Conservation (phyloP, 2,888 invertebrate species). For the Ecdyonurus torrentis region DNA sequence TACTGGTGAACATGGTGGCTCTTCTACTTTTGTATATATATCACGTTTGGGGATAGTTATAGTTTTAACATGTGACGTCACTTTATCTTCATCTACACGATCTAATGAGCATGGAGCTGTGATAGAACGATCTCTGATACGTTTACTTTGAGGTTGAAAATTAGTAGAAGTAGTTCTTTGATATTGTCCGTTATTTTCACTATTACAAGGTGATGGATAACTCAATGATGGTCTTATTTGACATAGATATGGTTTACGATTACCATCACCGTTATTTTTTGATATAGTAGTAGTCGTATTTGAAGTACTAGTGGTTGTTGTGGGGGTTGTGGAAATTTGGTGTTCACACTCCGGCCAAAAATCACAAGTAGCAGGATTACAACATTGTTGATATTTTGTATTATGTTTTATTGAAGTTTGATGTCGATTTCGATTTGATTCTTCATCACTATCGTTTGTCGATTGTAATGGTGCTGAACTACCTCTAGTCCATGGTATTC, state of each 20-base stretch:
- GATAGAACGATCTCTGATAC: not conserved
- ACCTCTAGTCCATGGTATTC: not conserved
- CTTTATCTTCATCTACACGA: not conserved
- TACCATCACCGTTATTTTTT: not conserved
- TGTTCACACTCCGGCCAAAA: constrained; percentile 44
- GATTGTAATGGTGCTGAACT: not conserved
- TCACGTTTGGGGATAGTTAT: not conserved
- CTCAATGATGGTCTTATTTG: not conserved
- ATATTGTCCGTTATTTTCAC: no score
- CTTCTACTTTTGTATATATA: not conserved
- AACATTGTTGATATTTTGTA: constrained; percentile 20
- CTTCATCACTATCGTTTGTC: not conserved
- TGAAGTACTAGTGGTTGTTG: constrained; percentile 13
- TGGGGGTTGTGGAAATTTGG: constrained; percentile 20
- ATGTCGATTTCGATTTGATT: not conserved
- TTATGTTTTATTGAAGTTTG: not conserved
- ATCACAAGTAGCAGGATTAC: constrained; percentile 37
- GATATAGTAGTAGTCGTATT: constrained; percentile 11
- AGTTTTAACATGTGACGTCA: not conserved
- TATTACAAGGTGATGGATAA: not conserved
- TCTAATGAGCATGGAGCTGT: not conserved
- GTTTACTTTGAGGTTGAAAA: not conserved
- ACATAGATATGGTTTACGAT: not conserved
- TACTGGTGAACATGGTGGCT: not conserved
- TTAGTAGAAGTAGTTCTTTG: not conserved